Conservation (phyloP, 64 coral and sea anemone genomes). For the Montipora sp. region DNA sequence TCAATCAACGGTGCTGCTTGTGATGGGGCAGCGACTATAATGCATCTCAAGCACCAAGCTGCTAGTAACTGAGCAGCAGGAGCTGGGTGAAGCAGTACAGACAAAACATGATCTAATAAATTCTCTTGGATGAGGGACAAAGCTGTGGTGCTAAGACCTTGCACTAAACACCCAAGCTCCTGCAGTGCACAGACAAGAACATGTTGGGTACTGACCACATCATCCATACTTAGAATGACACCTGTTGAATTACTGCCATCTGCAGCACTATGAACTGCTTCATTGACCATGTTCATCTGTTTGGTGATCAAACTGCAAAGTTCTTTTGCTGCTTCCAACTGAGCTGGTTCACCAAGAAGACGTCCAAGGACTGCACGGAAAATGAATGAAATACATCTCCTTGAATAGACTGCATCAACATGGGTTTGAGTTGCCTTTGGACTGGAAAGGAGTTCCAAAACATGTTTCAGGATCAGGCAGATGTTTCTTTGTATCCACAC, state of each 20-base stretch:
- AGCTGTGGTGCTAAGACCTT: conserved; percentile 88
- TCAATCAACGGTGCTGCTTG: conserved; percentile 94
- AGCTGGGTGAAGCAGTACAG: conserved; percentile 92
- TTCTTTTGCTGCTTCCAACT: conserved; percentile 96
- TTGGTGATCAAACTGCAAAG: conserved; percentile 90
- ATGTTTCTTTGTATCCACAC: conserved; percentile 94
- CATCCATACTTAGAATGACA: conserved; percentile 74
- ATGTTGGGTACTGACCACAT: conserved; percentile 93
- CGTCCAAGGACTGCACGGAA: conserved; percentile 84
- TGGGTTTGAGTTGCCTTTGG: conserved; percentile 97
- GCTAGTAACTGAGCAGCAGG: conserved; percentile 91
- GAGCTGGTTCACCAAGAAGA: conserved; percentile 88
- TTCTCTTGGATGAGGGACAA: conserved; percentile 87
- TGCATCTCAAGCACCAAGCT: conserved; percentile 90
- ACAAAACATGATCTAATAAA: conserved; percentile 86
- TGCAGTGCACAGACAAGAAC: conserved; percentile 95
- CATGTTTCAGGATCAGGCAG: conserved; percentile 83
- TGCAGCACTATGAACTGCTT: conserved; percentile 58
- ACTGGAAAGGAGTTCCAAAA: conserved; percentile 92
- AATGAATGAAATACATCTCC: conserved; percentile 95
- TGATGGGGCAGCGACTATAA: conserved; percentile 86
- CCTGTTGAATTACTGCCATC: conserved; percentile 45
- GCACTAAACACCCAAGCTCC: conserved; percentile 91
- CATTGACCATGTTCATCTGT: conserved; percentile 92
- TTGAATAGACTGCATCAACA: conserved; percentile 98